Evolutionary conservation across 2,113 vertebrate species (phyloP).

Genomic region (Naja naja): DNA sequence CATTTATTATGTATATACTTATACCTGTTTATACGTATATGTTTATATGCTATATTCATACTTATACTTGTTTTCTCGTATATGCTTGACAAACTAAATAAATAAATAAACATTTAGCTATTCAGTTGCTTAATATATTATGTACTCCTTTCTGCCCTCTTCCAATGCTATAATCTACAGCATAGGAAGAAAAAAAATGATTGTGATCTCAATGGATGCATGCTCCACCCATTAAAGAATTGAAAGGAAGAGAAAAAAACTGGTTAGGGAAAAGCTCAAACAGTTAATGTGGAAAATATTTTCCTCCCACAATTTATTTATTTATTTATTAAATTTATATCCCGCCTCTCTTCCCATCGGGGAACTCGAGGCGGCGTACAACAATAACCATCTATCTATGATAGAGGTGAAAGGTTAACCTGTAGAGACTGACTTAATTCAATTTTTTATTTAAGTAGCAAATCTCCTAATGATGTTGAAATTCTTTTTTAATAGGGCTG

Average conservation of each 20-base stretch:
- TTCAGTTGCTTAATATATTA: not conserved
- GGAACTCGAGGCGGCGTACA: no score
- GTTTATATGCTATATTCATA: no score
- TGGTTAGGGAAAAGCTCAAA: not conserved
- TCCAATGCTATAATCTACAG: not conserved
- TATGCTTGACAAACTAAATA: no score
- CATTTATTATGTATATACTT: no score
- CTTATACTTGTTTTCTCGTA: no score
- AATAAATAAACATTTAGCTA: no score
- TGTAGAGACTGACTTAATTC: not conserved
- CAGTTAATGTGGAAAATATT: not conserved
- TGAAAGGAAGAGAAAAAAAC: not conserved
- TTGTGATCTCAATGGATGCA: not conserved
- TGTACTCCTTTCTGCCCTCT: not conserved
- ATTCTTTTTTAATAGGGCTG: not conserved
- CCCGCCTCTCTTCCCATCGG: no score
- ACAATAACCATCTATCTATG: not conserved
- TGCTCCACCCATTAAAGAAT: not conserved
- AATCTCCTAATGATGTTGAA: not conserved
- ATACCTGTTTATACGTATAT: no score
- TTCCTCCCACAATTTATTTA: no score
- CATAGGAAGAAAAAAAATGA: not conserved
- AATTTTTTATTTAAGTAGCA: not conserved
- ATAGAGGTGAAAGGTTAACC: not conserved
- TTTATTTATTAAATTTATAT: no score